Base-by-base conservation (phyloP, 2,888 invertebrate species). In the Limenitis camilla region DNA sequence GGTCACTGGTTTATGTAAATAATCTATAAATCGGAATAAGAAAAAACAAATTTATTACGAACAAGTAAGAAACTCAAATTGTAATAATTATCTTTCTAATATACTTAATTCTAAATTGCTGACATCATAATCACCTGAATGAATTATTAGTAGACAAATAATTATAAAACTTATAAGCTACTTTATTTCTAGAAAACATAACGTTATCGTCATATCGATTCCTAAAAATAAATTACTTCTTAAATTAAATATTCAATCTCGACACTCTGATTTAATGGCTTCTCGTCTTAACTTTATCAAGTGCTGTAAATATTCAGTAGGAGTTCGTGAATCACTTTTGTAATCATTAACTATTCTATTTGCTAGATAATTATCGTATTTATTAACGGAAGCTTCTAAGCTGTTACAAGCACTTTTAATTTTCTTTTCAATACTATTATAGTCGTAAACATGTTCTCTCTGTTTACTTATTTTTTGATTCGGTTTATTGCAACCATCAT, bases 251-350 rank as follows among this genome's bases (percentile, higher is more conserved):
- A 44, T n/a, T 40, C 33, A 33, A 8, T 44, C 28, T 11, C 39
- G 40, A 40, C 6, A 11, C 32, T 89, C 78, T 66, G 84, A 47
- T 47, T 55, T 85, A 0, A 91, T 81, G 11, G 89, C 81, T 61
- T 90, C 86, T 63, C 82, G 81, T 60, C 91, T 76, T 71, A 90
- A 74, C 49, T 83, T 77, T 8, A 90, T 88, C 56, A 91, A 78
- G 69, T 91, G 89, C 61, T 85, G 87, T 52, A 91, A 69, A 74
- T 90, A 91, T 55, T 89, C 87, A 49, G 88, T 90, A 1, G 91
- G 91, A 6, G 74, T 76, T 19, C 74, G n/a, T 33, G 35, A 28
- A 45, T 51, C 46, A 7, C 48, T 50, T 11, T 56, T 58, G 32
- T 42, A 54, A 35, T 39, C 49, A 33, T 31, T 45, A 29, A 63